Percentiles rank a stretch among this genome's conserved stretches.
Evolutionary conservation across 2,888 invertebrate species (phyloP).

Genomic region (Brachyptera putata): DNA sequence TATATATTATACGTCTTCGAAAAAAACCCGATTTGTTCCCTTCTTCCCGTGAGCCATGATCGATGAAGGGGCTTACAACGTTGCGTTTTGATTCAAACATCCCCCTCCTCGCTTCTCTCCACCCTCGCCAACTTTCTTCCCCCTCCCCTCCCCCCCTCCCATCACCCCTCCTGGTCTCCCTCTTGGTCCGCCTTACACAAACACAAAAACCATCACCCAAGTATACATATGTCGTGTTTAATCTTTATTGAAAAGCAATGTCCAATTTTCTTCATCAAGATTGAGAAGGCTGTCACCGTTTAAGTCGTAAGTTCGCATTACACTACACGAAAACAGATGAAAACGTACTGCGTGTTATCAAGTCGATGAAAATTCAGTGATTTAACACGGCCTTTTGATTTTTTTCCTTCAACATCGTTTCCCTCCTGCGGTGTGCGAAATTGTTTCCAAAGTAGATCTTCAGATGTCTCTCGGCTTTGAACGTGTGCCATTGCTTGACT

Average conservation of each 20-base stretch:
- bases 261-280: no score
- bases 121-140: neutral
- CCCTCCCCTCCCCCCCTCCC: neutral
- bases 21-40: conserved; percentile 16
- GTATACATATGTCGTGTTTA: no score
- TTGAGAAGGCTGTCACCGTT: no score
- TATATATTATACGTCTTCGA: neutral
- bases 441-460: conserved; percentile 33
- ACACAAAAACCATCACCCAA: no score
- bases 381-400: no score
- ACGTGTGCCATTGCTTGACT: conserved; percentile 18
- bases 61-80: conserved; percentile 10
- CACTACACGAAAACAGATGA: no score
- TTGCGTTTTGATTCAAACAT: conserved; percentile 1
- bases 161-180: no score
- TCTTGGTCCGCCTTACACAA: neutral
- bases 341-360: no score
- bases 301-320: no score
- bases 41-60: conserved; percentile 15
- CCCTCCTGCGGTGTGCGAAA: conserved; percentile 30
- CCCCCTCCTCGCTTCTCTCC: neutral
- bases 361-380: no score
- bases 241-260: no score
- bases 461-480: conserved; percentile 31
- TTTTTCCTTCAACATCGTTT: no score